Evolutionary conservation across 2,113 vertebrate species (phyloP), one percentile per base, ranked within the genome.

Genomic region (Rhea americana): DNA sequence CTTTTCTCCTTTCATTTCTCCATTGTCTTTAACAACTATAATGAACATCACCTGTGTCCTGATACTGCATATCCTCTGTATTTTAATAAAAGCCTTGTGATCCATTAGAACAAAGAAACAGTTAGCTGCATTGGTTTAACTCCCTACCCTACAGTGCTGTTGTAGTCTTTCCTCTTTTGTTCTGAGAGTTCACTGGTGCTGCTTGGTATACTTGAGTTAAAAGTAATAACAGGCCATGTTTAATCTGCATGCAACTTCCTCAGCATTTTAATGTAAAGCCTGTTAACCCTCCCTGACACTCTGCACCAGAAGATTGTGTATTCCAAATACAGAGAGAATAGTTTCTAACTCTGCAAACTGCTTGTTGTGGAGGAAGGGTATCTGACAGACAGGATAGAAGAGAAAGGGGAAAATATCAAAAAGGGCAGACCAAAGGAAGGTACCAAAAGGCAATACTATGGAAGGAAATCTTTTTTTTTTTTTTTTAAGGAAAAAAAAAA

Each of bases 241-340:
- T 78, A 71, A 83, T 93, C 84, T 89, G 67, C 14, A 25, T 56
- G 32, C 37, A 70, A 59, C 66, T 96, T 92, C 47, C 75, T 95
- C 87, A 92, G 81, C 82, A 82, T 63, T 96, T 95, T 81, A 51
- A 18, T 89, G 58, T 80, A 59, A 85, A 87, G 28, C 85, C 94
- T 92, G 59, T 70, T 70, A 94, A 70, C 73, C 45, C 11, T 87
- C 21, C 80, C 58, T 84, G 77, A 78, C 63, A n/a, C 76, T 90
- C 93, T 89, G 51, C 39, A 45, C 87, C 66, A 78, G 56, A 11
- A 79, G 62, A 65, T 43, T 30, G 17, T 35, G 86, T 82, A 21
- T 94, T 89, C 93, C 47, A 65, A 70, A 37, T 67, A 63, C 50
- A 63, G 58, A 56, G 45, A 87, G 72, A 95, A 90, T 83, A 55